Conservation (phyloP, 1,140 invertebrate species). For the Eupeodes corollae region DNA sequence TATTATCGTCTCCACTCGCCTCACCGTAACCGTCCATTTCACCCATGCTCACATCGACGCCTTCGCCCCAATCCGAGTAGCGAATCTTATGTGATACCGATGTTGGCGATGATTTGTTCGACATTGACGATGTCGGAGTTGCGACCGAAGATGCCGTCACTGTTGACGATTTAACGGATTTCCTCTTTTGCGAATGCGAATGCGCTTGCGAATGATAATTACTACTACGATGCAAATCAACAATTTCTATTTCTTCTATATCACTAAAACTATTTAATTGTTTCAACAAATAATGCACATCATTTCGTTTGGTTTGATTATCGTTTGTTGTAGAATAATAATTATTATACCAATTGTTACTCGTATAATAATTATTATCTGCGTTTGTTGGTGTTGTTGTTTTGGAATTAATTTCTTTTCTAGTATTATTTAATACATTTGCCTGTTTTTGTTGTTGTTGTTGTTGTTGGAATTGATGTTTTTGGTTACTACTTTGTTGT, state of each 20-base stretch:
- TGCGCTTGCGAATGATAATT: background rate
- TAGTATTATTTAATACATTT: slow-evolving; percentile 3
- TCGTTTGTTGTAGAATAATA: slow-evolving; percentile 10
- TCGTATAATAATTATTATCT: background rate
- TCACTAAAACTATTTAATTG: slow-evolving; percentile 40
- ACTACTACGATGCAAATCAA: slow-evolving; percentile 36
- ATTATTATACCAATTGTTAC: background rate
- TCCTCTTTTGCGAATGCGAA: slow-evolving; percentile 12
- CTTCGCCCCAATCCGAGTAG: too few relatives aligned
- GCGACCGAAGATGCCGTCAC: slow-evolving; percentile 9
- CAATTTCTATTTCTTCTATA: slow-evolving; percentile 40
- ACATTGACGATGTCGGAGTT: slow-evolving; percentile 18
- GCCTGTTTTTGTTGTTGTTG: slow-evolving; percentile 8
- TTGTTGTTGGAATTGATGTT: background rate
- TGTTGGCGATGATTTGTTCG: slow-evolving; percentile 19
- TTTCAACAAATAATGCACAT: slow-evolving; percentile 40
- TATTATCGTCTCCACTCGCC: background rate
- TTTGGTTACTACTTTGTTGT: slow-evolving; percentile 7
- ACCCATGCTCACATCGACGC: too few relatives aligned
- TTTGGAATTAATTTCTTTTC: slow-evolving; percentile 15
- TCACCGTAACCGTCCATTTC: background rate
- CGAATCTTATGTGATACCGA: background rate
- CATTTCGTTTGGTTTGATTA: slow-evolving; percentile 38
- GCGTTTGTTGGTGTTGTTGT: slow-evolving; percentile 14
- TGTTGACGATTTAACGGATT: slow-evolving; percentile 4